These are phyloP conservation scores for Tinea semifulvella DNA, from an alignment of 2,888 invertebrate species.

Conservation along the genomic window DNA sequence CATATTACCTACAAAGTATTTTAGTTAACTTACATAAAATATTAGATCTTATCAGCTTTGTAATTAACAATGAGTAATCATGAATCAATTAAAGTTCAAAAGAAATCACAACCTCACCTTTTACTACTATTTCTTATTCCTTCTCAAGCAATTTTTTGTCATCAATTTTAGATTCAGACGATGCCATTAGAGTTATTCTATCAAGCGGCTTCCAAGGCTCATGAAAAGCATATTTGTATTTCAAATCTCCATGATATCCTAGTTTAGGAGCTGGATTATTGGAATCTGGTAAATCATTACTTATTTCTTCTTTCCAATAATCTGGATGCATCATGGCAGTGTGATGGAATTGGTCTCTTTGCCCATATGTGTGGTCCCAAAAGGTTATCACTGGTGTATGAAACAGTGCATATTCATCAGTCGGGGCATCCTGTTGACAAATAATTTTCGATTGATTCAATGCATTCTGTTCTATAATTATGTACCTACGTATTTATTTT, in stretches of 20 bases:
- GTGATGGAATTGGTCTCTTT: conserved; percentile 23
- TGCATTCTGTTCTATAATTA: no score
- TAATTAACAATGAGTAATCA: background rate
- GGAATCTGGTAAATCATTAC: no score
- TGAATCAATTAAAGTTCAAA: no score
- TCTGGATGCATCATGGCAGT: conserved; percentile 44
- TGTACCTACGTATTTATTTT: no score
- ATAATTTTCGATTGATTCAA: no score
- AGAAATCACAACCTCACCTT: conserved; percentile 39
- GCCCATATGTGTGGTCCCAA: background rate
- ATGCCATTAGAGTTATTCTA: conserved; percentile 37
- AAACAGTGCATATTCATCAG: conserved; percentile 1
- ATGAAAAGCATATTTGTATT: conserved; percentile 53
- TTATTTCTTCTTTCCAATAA: conserved; percentile 45
- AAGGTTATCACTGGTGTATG: conserved; percentile 1
- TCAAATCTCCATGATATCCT: conserved; percentile 42
- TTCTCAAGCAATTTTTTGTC: conserved; percentile 20
- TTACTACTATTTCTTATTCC: background rate
- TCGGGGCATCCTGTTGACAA: conserved; percentile 48
- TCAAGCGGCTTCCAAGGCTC: conserved; percentile 56
- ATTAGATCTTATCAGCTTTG: background rate
- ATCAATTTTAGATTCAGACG: conserved; percentile 27
- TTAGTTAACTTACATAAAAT: background rate
- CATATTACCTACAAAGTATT: no score
- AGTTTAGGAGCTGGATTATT: conserved; percentile 31